Evolutionary conservation across 1,140 invertebrate species (phyloP), one percentile per base, ranked within the genome.

Genomic region (Pseudobourletiella spinata): DNA sequence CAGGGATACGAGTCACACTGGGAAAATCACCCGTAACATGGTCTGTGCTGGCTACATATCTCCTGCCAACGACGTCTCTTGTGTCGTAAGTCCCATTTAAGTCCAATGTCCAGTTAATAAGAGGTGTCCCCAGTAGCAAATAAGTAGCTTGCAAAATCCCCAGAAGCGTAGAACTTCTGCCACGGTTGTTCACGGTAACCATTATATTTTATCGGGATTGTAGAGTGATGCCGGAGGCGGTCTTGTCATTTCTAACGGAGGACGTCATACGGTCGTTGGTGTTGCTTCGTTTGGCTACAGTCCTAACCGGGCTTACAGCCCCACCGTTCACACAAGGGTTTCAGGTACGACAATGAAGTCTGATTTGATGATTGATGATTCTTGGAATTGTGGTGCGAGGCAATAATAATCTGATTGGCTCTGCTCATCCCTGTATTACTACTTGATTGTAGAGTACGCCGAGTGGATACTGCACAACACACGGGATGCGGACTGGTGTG

Each of bases 221-320:
- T n/a, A 65, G 63, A 39, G 50, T n/a, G 65, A 63, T 57, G 51
- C 63, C 18, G 68, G 68, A 42, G 61, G 62, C 18, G 58, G 58
- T 18, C 44, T 69, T 2, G 20, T 65, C 2, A 57, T 64, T 48
- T 28, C 62, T 0, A 66, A 69, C 32, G 61, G 61, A 22, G 68
- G 68, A 59, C 59, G 63, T 28, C 44, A 50, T 1, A 59, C 61
- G 16, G 32, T 69, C 3, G 64, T 73, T 43, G 73, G 73, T 2
- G 29, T 73, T 28, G 68, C 70, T 14, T 71, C 69, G 3, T 72
- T 62, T 61, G 71, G 71, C 15, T 65, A 63, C 26, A 52, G 44
- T 2, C 48, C 46, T 25, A 18, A 26, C 22, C n/a, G 56, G 57
- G 57, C 57, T 30, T 67, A 67, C 30, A 61, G 48, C 28, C 65